Base-by-base conservation (phyloP, 2,797 vertebrate species). In the Eremophila alpestris region DNA sequence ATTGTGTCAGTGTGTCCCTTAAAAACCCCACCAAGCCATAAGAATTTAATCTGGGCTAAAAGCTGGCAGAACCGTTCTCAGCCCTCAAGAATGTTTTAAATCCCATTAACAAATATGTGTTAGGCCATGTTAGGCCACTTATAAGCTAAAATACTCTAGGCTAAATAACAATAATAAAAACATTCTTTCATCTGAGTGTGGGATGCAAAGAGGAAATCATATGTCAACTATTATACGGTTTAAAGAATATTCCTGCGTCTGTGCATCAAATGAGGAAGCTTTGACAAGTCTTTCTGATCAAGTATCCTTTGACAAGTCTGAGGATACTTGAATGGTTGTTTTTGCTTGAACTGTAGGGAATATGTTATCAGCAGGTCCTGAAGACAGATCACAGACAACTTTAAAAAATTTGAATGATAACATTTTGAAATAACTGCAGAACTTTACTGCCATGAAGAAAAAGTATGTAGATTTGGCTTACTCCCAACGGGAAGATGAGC, bases 381-480 rank as follows among this genome's bases (percentile, higher is more conserved):
- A 29, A 96, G 83, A 85, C 84, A 95, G 64, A 86, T 75, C 79
- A 84, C 69, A 76, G 87, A 96, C 64, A 87, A 75, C 89, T 94
- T 95, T 87, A 70, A 96, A 91, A 96, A 96, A 94, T 73, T 58
- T 91, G 83, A 97, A 75, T 55, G 96, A 97, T 97, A 97, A 95
- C 78, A 30, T 96, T 97, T 96, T 95, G 95, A 97, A 97, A 96
- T 96, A 93, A 92, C 94, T 85, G 63, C 71, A 91, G 78, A 93
- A 90, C 80, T 91, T 97, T 95, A 96, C 86, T 96, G 82, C 77
- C 86, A 83, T 21, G 76, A 98, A 97, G 90, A 91, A 94, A 94
- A 97, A 97, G 95, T 95, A 97, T 96, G 96, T 96, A 98, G 95
- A 97, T 98, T 93, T 96, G 94, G 91, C 96, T 97, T 73, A 59